Percentiles rank a stretch among this genome's conserved stretches.
Conservation (phyloP, 2,113 vertebrate species). For the Nycticebus coucang region DNA sequence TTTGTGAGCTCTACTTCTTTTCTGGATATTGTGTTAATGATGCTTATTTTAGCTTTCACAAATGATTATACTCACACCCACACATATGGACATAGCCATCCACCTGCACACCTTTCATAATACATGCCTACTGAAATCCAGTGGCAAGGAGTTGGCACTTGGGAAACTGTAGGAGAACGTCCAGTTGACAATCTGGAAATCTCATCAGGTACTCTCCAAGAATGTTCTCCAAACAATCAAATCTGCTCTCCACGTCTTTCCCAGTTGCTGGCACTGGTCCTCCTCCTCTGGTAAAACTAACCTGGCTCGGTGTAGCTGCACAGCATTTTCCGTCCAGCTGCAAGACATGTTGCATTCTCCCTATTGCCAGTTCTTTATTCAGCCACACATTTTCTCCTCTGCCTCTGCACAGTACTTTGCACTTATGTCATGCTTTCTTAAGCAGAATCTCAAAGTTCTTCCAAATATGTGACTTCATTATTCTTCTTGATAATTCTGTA, state of each 20-base stretch:
- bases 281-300: conserved; percentile 32
- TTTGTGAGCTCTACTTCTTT: background rate
- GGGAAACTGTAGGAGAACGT: background rate
- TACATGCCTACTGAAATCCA: background rate
- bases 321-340: conserved; percentile 38
- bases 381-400: background rate
- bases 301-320: conserved; percentile 4
- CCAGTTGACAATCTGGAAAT: conserved; percentile 39
- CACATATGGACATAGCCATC: background rate
- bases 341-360: background rate
- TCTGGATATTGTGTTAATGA: background rate
- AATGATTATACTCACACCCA: background rate
- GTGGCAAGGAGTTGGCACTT: background rate
- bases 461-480: conserved; percentile 11
- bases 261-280: conserved; percentile 15
- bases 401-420: background rate
- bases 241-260: conserved; percentile 38
- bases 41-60: background rate
- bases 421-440: background rate
- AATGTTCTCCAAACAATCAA: conserved; percentile 18
- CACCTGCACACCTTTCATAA: background rate
- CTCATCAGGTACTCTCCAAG: background rate
- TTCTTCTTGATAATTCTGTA: conserved; percentile 48
- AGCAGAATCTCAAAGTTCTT: conserved; percentile 4
- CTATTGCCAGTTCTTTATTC: conserved; percentile 37